Base-by-base conservation (phyloP, 2,888 invertebrate species). In the Xanthorhoe spadicearia region DNA sequence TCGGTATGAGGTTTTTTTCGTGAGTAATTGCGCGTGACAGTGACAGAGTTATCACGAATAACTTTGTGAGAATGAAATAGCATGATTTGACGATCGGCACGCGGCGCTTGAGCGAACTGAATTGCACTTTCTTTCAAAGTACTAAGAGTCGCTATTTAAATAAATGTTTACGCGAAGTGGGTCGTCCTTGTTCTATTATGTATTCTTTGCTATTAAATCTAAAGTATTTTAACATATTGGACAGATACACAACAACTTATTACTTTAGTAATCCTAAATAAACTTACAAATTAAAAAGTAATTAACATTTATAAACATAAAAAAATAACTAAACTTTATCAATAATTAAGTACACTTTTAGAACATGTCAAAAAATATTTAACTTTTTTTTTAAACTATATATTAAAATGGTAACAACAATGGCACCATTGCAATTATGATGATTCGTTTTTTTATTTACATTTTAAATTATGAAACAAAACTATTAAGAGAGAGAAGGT, bases 361-460 rank as follows among this genome's bases (percentile, higher is more conserved):
- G 84, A 82, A 81, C 64, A 73, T 77, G 64, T 80, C 74, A 78
- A 85, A 83, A 83, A 83, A 83, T 79, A 79, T 69, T 23, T 68
- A 72, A 69, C 72, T 75, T 67, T 73, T 71, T 35, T 67, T 63
- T 32, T 61, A 50, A 69, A 75, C 68, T 83, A 80, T 58, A 81
- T n/a, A 23, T 70, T 76, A 75, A 79, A 88, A 90, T 90, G 92
- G 92, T 92, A 92, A 92, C 91, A 80, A 69, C 74, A 76, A 92
- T 92, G 92, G 91, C 92, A 90, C 90, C 90, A 89, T 80, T 85
- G 2, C 8, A 43, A 58, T 23, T 23, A 72, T 68, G 73, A 72
- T 66, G 61, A 52, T 70, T 38, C 38, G 38, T 43, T 43, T 59
- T 63, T 74, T 75, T 75, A 74, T 38, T 65, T 55, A 57, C 43